These are phyloP conservation scores for Boloria euphrosyne DNA, from an alignment of 2,888 invertebrate species.

Conservation along the genomic window DNA sequence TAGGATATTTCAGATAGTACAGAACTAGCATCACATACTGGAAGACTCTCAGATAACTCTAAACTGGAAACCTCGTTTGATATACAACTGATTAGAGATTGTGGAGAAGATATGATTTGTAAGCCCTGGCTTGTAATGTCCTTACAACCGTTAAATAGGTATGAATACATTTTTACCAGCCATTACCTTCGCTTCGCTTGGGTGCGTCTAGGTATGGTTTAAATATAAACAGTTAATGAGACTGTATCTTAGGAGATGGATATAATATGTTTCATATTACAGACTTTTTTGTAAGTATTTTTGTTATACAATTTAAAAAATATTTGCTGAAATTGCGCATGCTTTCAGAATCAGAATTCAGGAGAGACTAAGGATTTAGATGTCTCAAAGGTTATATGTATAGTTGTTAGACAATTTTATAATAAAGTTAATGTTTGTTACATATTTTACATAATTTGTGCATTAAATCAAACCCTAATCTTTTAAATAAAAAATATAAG, in stretches of 20 bases:
- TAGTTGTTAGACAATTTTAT: too few relatives aligned
- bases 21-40: slow-evolving; percentile 50
- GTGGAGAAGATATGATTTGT: slow-evolving; percentile 79
- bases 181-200: not conserved
- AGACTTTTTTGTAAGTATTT: too few relatives aligned
- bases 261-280: too few relatives aligned
- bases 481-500: not conserved
- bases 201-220: not conserved
- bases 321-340: too few relatives aligned
- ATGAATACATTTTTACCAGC: slow-evolving; percentile 36
- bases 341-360: too few relatives aligned
- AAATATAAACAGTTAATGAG: too few relatives aligned
- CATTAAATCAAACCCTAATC: too few relatives aligned
- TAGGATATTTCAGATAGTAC: slow-evolving; percentile 50
- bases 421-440: too few relatives aligned
- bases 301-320: too few relatives aligned
- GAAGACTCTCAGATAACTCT: slow-evolving; percentile 62
- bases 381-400: not conserved
- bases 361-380: too few relatives aligned
- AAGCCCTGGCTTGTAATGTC: slow-evolving; percentile 71
- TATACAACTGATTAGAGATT: slow-evolving; percentile 73
- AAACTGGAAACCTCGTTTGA: slow-evolving; percentile 56
- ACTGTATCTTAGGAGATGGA: too few relatives aligned
- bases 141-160: slow-evolving; percentile 60
- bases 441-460: too few relatives aligned